phyloP scores from a whole-genome alignment of 2,113 vertebrate species.

The Calonectris borealis region DNA sequence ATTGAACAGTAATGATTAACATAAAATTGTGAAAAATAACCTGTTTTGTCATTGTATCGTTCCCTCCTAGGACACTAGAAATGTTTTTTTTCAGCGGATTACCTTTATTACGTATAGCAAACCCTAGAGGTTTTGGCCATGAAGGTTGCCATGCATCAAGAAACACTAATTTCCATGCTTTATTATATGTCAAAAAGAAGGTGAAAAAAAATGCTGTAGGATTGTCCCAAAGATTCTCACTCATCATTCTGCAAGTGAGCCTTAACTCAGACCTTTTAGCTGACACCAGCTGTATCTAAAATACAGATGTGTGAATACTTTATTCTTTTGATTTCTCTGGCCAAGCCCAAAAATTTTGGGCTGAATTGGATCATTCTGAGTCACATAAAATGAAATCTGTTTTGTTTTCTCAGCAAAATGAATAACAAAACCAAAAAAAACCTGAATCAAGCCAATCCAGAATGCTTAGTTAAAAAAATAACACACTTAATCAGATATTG shows the following conservation, averaged over 20 bases:
- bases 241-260: background rate
- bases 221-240: background rate
- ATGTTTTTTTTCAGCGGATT: background rate
- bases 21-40: background rate
- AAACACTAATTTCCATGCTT: background rate
- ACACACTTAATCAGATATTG: background rate
- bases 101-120: rapidly evolving
- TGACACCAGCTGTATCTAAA: background rate
- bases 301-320: background rate
- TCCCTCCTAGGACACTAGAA: background rate
- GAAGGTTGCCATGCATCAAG: background rate
- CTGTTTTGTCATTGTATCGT: background rate
- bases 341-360: background rate
- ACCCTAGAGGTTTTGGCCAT: background rate
- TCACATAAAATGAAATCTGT: background rate
- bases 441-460: background rate
- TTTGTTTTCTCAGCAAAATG: background rate
- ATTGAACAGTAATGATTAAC: background rate
- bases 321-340: background rate
- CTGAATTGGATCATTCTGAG: background rate
- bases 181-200: background rate
- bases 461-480: background rate
- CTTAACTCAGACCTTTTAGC: background rate
- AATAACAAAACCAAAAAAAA: background rate
- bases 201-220: background rate